These are phyloP conservation scores for Natator depressus DNA, from an alignment of 2,113 vertebrate genomes.

Conservation along the genomic window DNA sequence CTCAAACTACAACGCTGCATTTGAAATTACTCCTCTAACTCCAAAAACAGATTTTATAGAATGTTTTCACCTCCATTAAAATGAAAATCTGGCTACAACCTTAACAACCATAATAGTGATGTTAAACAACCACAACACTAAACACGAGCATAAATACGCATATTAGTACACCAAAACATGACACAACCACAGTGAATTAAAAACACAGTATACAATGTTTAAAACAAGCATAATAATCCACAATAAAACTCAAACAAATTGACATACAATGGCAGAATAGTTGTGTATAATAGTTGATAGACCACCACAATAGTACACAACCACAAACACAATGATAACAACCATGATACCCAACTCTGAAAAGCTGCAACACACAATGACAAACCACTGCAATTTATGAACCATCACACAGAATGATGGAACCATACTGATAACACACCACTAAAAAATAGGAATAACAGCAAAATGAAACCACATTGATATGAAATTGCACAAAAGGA, in stretches of 20 bases:
- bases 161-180: neutral
- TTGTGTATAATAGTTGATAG: neutral
- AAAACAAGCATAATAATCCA: neutral
- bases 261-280: neutral
- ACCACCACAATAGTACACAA: neutral
- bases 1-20: neutral
- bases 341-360: neutral
- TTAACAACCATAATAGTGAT: neutral
- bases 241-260: neutral
- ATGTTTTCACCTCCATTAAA: neutral
- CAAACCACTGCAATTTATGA: neutral
- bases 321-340: neutral
- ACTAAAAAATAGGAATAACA: neutral
- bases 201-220: neutral
- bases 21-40: neutral
- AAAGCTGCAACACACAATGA: neutral
- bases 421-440: neutral
- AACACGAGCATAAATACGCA: neutral
- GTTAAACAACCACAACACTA: neutral
- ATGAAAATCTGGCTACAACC: neutral
- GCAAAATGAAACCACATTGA: neutral
- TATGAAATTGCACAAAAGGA: neutral
- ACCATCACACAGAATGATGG: neutral
- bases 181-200: neutral
- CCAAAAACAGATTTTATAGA: neutral